Conservation (phyloP, 2,888 invertebrate species). For the Molorchus minor region DNA sequence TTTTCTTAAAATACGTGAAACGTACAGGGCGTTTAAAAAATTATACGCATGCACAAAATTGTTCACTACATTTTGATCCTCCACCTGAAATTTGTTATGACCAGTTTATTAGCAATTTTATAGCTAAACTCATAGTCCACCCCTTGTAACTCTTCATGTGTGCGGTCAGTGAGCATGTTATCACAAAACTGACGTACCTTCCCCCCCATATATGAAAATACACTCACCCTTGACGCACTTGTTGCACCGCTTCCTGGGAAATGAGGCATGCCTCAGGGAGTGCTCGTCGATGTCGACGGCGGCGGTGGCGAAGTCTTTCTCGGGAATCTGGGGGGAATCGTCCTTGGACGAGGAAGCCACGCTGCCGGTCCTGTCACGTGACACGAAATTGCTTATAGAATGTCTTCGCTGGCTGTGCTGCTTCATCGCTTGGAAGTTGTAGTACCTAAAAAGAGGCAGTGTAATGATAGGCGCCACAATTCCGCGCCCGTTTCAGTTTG, state of each 20-base stretch:
- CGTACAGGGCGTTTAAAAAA: too few species aligned
- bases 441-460: conserved; percentile 58
- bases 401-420: conserved; percentile 66
- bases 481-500: too few species aligned
- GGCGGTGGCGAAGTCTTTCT: conserved; percentile 46
- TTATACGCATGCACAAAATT: too few species aligned
- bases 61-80: too few species aligned
- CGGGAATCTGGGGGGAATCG: conserved; percentile 55
- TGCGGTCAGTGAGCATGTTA: background rate
- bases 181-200: background rate
- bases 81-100: too few species aligned
- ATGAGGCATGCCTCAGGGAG: conserved; percentile 59
- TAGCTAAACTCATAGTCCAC: too few species aligned
- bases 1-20: too few species aligned
- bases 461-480: too few species aligned
- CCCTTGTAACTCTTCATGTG: too few species aligned
- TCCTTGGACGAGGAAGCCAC: conserved; percentile 55
- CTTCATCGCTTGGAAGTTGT: conserved; percentile 64
- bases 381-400: conserved; percentile 74
- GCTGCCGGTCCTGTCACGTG: conserved; percentile 59
- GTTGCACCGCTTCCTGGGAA: conserved; percentile 59
- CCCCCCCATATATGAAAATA: background rate
- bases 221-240: conserved; percentile 59
- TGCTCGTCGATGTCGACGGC: conserved; percentile 56
- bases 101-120: too few species aligned